Conservation (phyloP, 2,888 invertebrate species). For the Maniola hyperantus region DNA sequence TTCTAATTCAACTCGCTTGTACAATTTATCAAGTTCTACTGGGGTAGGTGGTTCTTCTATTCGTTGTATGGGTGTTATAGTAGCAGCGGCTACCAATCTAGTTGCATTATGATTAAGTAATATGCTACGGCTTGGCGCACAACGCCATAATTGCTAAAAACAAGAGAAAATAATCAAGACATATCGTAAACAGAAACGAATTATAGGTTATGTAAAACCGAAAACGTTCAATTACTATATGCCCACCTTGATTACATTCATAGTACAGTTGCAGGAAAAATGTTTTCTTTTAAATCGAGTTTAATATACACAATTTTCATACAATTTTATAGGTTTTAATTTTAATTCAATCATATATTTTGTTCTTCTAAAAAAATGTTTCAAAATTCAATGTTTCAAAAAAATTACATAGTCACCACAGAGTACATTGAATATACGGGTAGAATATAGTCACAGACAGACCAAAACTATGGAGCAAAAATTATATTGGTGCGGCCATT, state of each 20-base stretch:
- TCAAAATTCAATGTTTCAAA: too few relatives aligned
- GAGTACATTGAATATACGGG: too few relatives aligned
- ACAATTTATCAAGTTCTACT: conserved; percentile 88
- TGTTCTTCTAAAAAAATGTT: too few relatives aligned
- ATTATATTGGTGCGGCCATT: too few relatives aligned
- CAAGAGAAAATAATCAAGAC: conserved; percentile 9
- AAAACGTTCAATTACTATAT: background rate
- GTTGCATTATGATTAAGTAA: conserved; percentile 47
- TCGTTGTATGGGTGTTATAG: conserved; percentile 50
- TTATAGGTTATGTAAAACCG: conserved; percentile 7
- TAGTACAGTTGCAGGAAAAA: conserved; percentile 20
- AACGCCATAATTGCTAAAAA: conserved; percentile 62
- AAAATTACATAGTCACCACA: too few relatives aligned
- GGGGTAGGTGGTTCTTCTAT: conserved; percentile 48
- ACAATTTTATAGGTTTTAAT: too few relatives aligned
- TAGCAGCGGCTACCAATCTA: conserved; percentile 52
- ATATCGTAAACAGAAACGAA: background rate
- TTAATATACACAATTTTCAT: too few relatives aligned
- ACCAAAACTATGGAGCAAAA: too few relatives aligned
- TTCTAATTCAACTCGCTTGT: conserved; percentile 92
- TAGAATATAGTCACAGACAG: too few relatives aligned
- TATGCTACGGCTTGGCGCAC: conserved; percentile 51
- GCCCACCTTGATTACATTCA: conserved; percentile 45
- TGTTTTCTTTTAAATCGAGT: too few relatives aligned
- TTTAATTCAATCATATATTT: too few relatives aligned